Evolutionary conservation across 2,113 vertebrate genomes (phyloP).

Genomic region (Jaculus jaculus): DNA sequence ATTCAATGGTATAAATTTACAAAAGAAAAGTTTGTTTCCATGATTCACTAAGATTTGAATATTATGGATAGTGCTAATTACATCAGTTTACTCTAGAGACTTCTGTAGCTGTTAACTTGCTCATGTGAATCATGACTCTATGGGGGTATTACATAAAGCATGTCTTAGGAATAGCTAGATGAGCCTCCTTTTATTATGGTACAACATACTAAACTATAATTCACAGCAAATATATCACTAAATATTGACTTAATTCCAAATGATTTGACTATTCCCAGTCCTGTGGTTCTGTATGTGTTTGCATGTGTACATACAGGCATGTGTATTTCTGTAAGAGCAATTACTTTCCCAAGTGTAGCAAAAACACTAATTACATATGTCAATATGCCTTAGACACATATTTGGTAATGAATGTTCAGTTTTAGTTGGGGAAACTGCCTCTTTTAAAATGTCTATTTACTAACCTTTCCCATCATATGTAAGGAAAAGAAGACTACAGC

Average conservation of each 20-base stretch:
- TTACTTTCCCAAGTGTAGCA: not conserved
- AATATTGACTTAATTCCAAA: conserved; percentile 22
- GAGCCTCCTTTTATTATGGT: not conserved
- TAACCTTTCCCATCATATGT: rapidly evolving
- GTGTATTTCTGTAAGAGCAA: too few species aligned
- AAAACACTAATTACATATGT: not conserved
- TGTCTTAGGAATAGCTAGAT: not conserved
- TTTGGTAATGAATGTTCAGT: not conserved
- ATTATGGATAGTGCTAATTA: not conserved
- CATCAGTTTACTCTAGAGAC: not conserved
- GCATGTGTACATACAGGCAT: not conserved
- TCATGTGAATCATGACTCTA: not conserved
- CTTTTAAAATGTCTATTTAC: not conserved
- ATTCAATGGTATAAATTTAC: not conserved
- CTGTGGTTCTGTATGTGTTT: not conserved
- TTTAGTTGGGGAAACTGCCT: not conserved
- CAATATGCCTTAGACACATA: not conserved
- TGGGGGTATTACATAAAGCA: not conserved
- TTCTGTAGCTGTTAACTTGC: not conserved
- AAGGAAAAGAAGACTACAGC: not conserved
- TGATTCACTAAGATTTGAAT: not conserved
- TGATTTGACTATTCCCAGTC: not conserved
- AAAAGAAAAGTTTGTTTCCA: not conserved
- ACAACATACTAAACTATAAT: not conserved
- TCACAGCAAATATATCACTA: not conserved